A percentile compares a stretch with the other conserved stretches of the same genome.
These are phyloP conservation scores for Laticauda colubrina DNA, from an alignment of 2,113 vertebrate species.

Conservation along the genomic window DNA sequence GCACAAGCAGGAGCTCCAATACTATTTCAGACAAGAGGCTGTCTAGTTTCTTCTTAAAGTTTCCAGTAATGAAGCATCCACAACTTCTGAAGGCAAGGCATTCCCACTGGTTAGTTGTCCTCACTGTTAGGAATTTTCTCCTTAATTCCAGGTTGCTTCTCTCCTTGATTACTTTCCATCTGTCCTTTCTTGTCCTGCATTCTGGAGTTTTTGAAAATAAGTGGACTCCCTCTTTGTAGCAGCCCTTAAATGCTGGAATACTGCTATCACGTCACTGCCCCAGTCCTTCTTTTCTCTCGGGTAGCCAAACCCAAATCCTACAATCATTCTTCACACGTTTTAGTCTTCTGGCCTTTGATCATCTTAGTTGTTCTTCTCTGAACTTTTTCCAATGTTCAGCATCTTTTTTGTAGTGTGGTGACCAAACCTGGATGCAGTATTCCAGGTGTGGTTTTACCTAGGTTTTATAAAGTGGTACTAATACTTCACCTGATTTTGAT, in stretches of 20 bases:
- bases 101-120: background rate
- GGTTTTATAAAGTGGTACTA: background rate
- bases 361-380: background rate
- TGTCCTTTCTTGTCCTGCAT: background rate
- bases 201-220: background rate
- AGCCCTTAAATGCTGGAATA: background rate
- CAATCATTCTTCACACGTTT: background rate
- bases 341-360: background rate
- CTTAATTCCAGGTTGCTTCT: background rate
- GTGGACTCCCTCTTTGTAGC: background rate
- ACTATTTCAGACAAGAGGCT: background rate
- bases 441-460: background rate
- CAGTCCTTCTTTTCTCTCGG: background rate
- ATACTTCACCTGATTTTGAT: background rate
- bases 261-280: background rate
- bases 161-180: background rate
- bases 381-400: background rate
- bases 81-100: background rate
- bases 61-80: background rate
- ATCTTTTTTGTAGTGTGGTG: background rate
- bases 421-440: background rate
- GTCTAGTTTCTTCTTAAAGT: background rate
- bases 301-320: background rate
- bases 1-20: background rate
- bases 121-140: background rate